Evolutionary conservation across 2,888 invertebrate species (phyloP), one percentile per base, ranked within the genome.

Genomic region (Eupithecia tripunctaria): DNA sequence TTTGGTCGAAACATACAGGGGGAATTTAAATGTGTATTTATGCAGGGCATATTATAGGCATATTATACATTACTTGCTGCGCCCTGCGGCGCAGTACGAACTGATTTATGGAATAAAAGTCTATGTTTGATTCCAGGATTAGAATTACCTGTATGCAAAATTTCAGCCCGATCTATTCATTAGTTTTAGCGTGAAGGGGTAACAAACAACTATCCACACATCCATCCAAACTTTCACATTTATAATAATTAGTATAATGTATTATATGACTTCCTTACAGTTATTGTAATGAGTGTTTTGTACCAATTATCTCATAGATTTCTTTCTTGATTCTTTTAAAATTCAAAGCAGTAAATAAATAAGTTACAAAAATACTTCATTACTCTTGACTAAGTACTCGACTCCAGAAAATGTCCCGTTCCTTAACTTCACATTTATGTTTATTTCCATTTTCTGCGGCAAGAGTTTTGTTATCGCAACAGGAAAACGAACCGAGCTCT

Each of bases 401-500:
- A 29, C 6, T 29, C 18, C 29, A 60, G 29, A 18, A 29, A 29
- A 60, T 29, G 60, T 29, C 29, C 29, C 60, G 60, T 29, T 29
- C 29, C 29, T 29, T 60, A 29, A 60, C 60, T 60, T 60, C 27
- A 60, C 29, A 29, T 60, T 60, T 59, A 59, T 27, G 27, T 59
- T 59, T 60, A 60, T 60, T 60, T 60, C 3, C 18, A 60, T 29
- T 29, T 29, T 60, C 60, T 29, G 60, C 18, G 29, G 10, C 60
- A 60, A 63, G 60, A 29, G 38, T 25, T 32, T 68, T 59, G 59
- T 21, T 59, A 56, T 59, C 15, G 68, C 59, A 60, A 43, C 43
- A 62, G 47, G 62, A 62, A 68, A 68, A 68, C 29, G 32, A 21
- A 68, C 27, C 36, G 51, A 59, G 60, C 36, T 60, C 67, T 73